Evolutionary conservation across 2,888 invertebrate genomes (phyloP), one percentile per base, ranked within the genome.

Genomic region (Caenorhabditis japonica): DNA sequence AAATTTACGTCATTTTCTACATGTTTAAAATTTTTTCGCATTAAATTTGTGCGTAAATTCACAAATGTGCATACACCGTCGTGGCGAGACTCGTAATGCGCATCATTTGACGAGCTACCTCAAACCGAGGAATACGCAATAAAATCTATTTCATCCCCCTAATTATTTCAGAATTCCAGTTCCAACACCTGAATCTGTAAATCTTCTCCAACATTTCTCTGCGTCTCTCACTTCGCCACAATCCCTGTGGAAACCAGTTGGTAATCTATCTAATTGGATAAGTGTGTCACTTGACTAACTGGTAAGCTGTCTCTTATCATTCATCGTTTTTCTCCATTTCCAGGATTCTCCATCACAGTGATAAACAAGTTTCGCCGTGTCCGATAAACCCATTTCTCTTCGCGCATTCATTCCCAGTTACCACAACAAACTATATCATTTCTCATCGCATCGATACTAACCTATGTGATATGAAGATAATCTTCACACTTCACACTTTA

Each of bases 201-300:
- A 30, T 5, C 30, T 30, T 30, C 30, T 10, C 39, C 19, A 27
- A 2, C 21, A 4, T 41, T 51, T 52, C 17, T 17, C 23, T 36
- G 19, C 15, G 34, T 55, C 30, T 39, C 23, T 55, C 53, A n/a
- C 0, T 36, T 39, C n/a, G 4, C 17, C 8, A 17, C 13, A 8
- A 10, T 51, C 23, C 46, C 33, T 53, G 8, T 41, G 12, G 17
- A 17, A 30, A 52, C 52, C 55, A 62, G 47, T 39, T 23, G 7
- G 27, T 8, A 5, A 56, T 64, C 34, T 51, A 58, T 68, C 58
- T 68, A 62, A 71, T 64, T 64, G 62, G 59, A 71, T 64, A 71
- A 71, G 71, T 71, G 64, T 71, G 71, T 71, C 71, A 71, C 60
- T 71, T 71, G 61, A 62, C 56, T 64, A 71, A 71, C 71, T 61